phyloP scores from a whole-genome alignment of 2,888 invertebrate genomes.

The Tetramorium bicarinatum region DNA sequence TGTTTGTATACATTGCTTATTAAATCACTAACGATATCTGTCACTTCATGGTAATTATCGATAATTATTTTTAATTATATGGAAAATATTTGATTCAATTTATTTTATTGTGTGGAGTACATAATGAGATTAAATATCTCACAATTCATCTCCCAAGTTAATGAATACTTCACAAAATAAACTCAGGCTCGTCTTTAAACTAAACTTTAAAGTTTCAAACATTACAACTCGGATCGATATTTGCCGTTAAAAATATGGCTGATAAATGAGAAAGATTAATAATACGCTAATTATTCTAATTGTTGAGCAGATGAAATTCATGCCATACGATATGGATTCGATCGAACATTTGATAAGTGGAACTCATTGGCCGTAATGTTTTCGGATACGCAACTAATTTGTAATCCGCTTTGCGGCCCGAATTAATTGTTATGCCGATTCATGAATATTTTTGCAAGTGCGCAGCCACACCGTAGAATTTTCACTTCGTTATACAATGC shows the following conservation, averaged over 20 bases:
- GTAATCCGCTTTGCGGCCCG: slow-evolving; percentile 11
- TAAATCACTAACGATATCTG: not conserved
- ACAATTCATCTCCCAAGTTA: not conserved
- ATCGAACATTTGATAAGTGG: slow-evolving; percentile 20
- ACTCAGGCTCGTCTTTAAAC: not conserved
- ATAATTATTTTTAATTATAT: not conserved
- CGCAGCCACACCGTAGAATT: slow-evolving; percentile 22
- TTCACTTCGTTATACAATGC: slow-evolving; percentile 29
- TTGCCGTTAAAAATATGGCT: not conserved
- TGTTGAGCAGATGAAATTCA: not conserved
- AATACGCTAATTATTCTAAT: not conserved
- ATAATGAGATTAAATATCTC: not conserved
- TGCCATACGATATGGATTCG: not conserved
- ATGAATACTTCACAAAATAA: not conserved
- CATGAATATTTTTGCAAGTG: slow-evolving; percentile 28
- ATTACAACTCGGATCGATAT: not conserved
- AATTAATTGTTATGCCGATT: slow-evolving; percentile 32
- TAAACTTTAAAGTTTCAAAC: not conserved
- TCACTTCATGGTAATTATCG: not conserved
- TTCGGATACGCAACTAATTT: not conserved
- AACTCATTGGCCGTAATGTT: not conserved
- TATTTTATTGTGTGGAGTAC: not conserved
- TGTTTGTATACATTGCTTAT: not conserved
- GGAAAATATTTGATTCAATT: not conserved
- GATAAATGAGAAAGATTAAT: not conserved